These are phyloP conservation scores for Lithobates pipiens DNA, from an alignment of 2,797 vertebrate genomes.

Conservation along the genomic window DNA sequence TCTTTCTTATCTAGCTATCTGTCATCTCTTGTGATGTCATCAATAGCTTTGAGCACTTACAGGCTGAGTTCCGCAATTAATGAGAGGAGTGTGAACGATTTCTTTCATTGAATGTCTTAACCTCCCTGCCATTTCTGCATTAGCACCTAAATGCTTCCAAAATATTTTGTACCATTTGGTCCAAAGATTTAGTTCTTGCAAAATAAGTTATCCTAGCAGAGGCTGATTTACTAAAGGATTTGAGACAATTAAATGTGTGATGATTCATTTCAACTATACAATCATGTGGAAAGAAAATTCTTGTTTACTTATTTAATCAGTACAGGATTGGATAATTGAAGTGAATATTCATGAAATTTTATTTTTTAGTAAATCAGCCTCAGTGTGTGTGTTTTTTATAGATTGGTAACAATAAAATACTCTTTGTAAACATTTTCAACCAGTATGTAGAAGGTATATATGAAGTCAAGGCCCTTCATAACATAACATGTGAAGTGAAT, in stretches of 20 bases:
- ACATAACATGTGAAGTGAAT: background rate
- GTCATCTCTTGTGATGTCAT: constrained; percentile 27
- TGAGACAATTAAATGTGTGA: too few relatives aligned
- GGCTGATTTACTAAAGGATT: too few relatives aligned
- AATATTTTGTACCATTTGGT: background rate
- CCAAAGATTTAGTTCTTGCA: background rate
- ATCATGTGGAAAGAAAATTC: too few relatives aligned
- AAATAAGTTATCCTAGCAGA: background rate
- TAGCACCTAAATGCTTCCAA: background rate
- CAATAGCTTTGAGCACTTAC: constrained; percentile 3
- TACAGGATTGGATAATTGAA: too few relatives aligned
- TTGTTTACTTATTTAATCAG: too few relatives aligned
- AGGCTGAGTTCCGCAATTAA: background rate
- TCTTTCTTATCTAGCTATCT: constrained; percentile 8
- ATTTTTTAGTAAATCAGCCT: too few relatives aligned
- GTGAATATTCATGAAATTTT: too few relatives aligned
- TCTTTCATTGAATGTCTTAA: constrained; percentile 13
- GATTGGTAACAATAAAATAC: too few relatives aligned
- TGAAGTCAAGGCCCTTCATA: background rate
- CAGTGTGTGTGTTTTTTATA: too few relatives aligned
- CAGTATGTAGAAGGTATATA: background rate
- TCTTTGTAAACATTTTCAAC: too few relatives aligned
- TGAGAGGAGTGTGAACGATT: background rate
- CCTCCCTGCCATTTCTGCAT: background rate
- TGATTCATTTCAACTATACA: too few relatives aligned